Conservation (phyloP, 2,797 vertebrate genomes). For the Pseudochaenichthys georgianus region DNA sequence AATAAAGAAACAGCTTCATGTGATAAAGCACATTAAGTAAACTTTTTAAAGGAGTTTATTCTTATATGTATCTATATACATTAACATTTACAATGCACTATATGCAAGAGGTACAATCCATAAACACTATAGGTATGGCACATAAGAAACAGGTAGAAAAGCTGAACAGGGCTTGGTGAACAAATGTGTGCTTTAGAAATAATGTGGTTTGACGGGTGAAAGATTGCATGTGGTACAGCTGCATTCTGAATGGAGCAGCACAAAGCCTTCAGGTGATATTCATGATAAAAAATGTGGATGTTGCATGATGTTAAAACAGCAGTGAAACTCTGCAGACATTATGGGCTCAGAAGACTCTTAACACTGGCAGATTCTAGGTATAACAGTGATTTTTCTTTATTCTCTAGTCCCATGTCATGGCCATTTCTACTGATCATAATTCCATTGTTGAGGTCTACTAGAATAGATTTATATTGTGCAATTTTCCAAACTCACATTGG, state of each 20-base stretch:
- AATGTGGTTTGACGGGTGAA: slow-evolving; percentile 16
- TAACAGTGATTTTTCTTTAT: slow-evolving; percentile 11
- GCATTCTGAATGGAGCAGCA: slow-evolving; percentile 35
- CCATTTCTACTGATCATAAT: too few species aligned
- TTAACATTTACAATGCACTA: slow-evolving; percentile 79
- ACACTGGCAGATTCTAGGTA: slow-evolving; percentile 44
- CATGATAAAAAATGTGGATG: neutral
- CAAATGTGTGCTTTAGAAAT: slow-evolving; percentile 48
- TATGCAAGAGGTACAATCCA: slow-evolving; percentile 76
- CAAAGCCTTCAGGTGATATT: slow-evolving; percentile 20
- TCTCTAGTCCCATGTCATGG: neutral
- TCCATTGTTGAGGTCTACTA: too few species aligned
- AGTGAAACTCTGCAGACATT: slow-evolving; percentile 21
- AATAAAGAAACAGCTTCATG: neutral
- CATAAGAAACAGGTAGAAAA: slow-evolving; percentile 61
- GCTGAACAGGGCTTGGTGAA: slow-evolving; percentile 45
- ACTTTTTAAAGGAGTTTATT: slow-evolving; percentile 72
- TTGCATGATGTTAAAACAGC: slow-evolving; percentile 1
- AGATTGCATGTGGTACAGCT: slow-evolving; percentile 23
- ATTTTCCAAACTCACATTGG: too few species aligned
- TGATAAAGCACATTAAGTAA: neutral
- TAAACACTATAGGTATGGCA: slow-evolving; percentile 56
- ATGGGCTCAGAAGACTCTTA: slow-evolving; percentile 43
- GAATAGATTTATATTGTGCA: too few species aligned
- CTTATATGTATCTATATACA: slow-evolving; percentile 80